Evolutionary conservation across 2,797 vertebrate genomes (phyloP), one percentile per base, ranked within the genome.

Genomic region (Vultur gryphus): DNA sequence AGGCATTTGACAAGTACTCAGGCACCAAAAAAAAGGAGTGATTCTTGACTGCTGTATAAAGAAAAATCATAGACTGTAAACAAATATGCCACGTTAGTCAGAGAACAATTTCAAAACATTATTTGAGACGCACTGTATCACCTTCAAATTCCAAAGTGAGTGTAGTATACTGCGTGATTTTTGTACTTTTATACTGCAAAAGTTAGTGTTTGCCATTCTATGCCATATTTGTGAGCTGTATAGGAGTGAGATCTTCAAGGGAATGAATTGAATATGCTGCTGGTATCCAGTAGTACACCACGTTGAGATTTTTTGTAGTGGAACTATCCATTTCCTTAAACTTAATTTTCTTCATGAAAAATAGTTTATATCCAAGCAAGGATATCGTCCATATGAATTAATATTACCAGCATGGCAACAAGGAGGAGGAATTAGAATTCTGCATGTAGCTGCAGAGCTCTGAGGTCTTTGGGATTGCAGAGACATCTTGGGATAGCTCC

Each of bases 1-100:
- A 89, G 51, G 89, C 90, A 44, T 26, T 89, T 94, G 87, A 93
- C 81, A 91, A 91, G 93, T 29, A 29, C 12, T 55, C 76, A 28
- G 55, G 75, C 94, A 85, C 66, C 4, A 18, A 66, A 66, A 87
- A 35, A 25, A 16, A 28, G 46, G 58, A 95, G 79, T 59, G 57
- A 29, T 90, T 93, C 71, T 55, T 84, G 73, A 88, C 13, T 24
- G 3, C 69, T 39, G 51, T 57, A 16, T 75, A 48, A 79, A 87
- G 92, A 91, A 64, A 39, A 52, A 67, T 48, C 69, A 7, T 26
- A 64, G 52, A 28, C 79, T 70, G 87, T 77, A 90, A 95, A 97
- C 81, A 94, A 96, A 95, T 95, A 61, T 95, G 86, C 39, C 35
- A 19, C 0, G 3, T 57, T 89, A n/a, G 61, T 87, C 61, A 57